Conservation (phyloP, 2,113 vertebrate genomes). For the Petroica traversi region DNA sequence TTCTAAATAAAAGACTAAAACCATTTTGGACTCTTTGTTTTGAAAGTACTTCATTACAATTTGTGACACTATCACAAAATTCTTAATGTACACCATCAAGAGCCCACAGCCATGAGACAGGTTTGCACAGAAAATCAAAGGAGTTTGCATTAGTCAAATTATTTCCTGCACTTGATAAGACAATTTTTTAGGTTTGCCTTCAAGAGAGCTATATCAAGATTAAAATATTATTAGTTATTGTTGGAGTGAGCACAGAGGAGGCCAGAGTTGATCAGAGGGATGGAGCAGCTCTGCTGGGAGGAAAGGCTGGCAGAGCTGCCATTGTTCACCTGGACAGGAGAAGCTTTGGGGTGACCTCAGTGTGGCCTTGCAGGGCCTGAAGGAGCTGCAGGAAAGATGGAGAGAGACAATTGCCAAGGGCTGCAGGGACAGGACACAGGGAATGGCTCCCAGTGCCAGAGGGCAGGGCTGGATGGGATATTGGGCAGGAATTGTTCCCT, state of each 20-base stretch:
- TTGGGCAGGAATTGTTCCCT: background rate
- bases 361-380: background rate
- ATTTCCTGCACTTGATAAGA: background rate
- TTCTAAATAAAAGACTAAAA: background rate
- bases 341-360: background rate
- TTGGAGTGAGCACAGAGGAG: background rate
- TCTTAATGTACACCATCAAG: rapidly evolving
- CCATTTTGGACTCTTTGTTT: rapidly evolving
- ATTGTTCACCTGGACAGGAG: background rate
- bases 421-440: background rate
- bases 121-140: background rate
- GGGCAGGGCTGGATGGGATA: background rate
- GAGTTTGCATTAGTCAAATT: background rate
- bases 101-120: background rate
- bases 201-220: background rate
- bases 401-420: background rate
- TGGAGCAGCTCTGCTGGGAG: background rate
- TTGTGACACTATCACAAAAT: background rate
- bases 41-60: background rate
- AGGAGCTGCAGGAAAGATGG: background rate
- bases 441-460: background rate
- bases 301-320: background rate
- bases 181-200: background rate
- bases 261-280: background rate
- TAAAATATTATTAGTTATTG: background rate